A percentile compares a stretch with the other conserved stretches of the same genome.
Conservation (phyloP, 2,888 invertebrate genomes). For the Notocelia uddmanniana region DNA sequence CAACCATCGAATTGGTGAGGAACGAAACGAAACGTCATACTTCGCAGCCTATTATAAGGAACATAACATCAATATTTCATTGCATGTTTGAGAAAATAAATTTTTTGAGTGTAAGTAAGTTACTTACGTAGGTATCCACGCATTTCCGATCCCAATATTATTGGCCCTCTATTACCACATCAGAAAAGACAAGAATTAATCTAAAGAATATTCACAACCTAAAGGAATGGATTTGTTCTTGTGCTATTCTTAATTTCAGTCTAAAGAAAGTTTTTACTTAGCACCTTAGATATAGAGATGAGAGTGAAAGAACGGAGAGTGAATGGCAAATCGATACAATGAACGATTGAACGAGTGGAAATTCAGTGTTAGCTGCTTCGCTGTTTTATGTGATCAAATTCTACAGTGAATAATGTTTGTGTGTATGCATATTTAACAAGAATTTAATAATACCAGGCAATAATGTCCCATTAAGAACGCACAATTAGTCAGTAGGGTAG, state of each 20-base stretch:
- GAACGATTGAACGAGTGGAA: constrained; percentile 21
- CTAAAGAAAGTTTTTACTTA: neutral
- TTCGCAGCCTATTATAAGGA: no score
- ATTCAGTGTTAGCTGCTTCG: neutral
- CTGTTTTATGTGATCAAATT: neutral
- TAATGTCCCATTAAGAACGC: neutral
- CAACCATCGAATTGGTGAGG: no score
- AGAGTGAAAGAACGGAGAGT: constrained; percentile 32
- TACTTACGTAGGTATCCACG: no score
- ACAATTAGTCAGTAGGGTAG: neutral
- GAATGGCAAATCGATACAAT: constrained; percentile 29
- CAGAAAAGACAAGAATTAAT: no score
- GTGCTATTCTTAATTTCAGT: neutral
- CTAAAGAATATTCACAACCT: no score
- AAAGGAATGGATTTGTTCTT: neutral
- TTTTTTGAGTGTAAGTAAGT: no score
- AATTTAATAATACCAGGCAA: neutral
- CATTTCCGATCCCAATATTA: no score
- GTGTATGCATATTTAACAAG: neutral
- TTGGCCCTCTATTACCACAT: no score
- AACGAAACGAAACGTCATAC: no score
- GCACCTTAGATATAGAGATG: neutral
- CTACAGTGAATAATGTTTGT: no score
- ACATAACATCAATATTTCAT: no score
- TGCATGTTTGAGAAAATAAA: no score